These are phyloP conservation scores for Pseudopleuronectes americanus DNA, from an alignment of 2,797 vertebrate species.

Conservation along the genomic window DNA sequence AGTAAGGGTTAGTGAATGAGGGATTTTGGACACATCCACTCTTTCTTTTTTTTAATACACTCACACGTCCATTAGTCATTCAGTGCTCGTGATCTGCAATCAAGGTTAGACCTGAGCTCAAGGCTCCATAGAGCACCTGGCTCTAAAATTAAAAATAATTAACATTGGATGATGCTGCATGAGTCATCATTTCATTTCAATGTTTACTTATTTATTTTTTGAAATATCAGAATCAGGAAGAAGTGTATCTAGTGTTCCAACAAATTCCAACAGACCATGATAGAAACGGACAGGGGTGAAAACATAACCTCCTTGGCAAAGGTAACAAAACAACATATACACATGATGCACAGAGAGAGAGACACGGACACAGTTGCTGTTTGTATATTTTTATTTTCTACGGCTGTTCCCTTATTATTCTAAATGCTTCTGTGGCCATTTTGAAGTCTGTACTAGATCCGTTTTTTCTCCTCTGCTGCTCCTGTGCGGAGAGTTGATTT, in stretches of 20 bases:
- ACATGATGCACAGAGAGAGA: neutral
- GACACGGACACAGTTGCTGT: neutral
- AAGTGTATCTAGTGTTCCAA: neutral
- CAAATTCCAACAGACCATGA: too few species aligned
- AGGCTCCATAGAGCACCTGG: neutral
- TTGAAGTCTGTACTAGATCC: slow-evolving; percentile 13
- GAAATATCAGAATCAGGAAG: slow-evolving; percentile 3
- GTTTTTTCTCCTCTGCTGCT: slow-evolving; percentile 13
- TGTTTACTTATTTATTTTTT: too few species aligned
- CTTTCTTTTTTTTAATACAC: too few species aligned
- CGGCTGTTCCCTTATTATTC: slow-evolving; percentile 26
- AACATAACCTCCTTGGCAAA: too few species aligned
- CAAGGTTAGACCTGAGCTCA: too few species aligned
- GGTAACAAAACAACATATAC: neutral
- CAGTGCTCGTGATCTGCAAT: too few species aligned
- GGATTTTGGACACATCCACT: too few species aligned
- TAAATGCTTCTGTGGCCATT: slow-evolving; percentile 30
- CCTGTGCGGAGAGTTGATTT: slow-evolving; percentile 47
- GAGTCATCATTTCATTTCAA: too few species aligned
- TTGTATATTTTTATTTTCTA: slow-evolving; percentile 8
- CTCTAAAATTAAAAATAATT: neutral
- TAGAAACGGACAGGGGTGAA: too few species aligned
- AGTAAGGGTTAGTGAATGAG: too few species aligned
- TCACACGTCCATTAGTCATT: too few species aligned
- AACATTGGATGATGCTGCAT: too few species aligned